Evolutionary conservation across 30 jellyfish, hydroid and myxozoan genomes (phyloP).

Genomic region (Clytia hemisphaerica): DNA sequence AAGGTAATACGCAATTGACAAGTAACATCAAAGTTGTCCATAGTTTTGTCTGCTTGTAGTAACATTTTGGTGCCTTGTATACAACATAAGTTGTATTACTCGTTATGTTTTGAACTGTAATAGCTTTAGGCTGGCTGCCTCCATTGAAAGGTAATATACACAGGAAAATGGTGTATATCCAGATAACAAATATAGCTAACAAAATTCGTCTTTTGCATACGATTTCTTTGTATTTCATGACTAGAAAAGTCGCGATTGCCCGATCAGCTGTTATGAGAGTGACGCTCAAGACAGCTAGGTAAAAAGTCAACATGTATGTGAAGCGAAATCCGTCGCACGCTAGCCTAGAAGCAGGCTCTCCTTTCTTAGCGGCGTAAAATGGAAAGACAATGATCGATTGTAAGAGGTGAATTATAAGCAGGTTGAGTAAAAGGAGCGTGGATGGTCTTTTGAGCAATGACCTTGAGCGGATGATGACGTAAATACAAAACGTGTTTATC

Average conservation of each 20-base stretch:
- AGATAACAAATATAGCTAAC: not conserved
- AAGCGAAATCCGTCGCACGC: slow-evolving; percentile 35
- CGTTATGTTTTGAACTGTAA: not conserved
- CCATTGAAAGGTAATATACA: slow-evolving; percentile 20
- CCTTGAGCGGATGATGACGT: not conserved
- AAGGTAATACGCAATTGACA: slow-evolving; percentile 23
- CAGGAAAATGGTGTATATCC: slow-evolving; percentile 18
- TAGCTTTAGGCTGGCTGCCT: no score
- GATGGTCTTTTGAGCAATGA: slow-evolving; percentile 24
- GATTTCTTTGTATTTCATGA: slow-evolving; percentile 8
- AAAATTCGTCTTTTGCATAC: not conserved
- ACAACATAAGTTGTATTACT: not conserved
- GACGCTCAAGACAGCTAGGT: slow-evolving; percentile 5
- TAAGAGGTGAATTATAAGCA: slow-evolving; percentile 12
- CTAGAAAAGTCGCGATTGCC: slow-evolving; percentile 2
- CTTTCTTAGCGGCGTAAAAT: slow-evolving; percentile 28
- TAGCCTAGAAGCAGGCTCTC: not conserved
- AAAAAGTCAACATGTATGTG: slow-evolving; percentile 29
- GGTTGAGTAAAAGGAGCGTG: not conserved
- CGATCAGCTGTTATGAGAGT: slow-evolving; percentile 12
- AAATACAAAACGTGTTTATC: slow-evolving; percentile 6
- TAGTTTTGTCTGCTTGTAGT: slow-evolving; percentile 1
- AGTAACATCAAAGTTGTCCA: slow-evolving; percentile 28
- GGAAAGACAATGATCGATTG: slow-evolving; percentile 29
- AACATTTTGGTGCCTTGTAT: not conserved